Conservation (phyloP, 1,140 invertebrate species). For the Frieseomelitta varia region DNA sequence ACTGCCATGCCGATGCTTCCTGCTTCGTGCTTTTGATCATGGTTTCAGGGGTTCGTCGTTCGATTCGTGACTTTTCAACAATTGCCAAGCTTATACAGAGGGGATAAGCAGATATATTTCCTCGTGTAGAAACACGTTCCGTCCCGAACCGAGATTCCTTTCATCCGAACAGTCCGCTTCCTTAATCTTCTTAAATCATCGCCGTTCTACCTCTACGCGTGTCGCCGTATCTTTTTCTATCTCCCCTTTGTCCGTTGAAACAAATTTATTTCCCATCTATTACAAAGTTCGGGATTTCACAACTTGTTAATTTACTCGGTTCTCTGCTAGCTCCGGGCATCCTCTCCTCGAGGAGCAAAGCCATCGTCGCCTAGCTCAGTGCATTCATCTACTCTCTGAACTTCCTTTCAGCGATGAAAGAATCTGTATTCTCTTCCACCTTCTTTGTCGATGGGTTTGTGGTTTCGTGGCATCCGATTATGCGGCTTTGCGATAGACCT, state of each 20-base stretch:
- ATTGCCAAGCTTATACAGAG: constrained; percentile 5
- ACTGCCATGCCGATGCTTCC: constrained; percentile 9
- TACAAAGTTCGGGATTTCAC: neutral
- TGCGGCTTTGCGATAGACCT: neutral
- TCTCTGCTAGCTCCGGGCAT: neutral
- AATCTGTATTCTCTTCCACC: neutral
- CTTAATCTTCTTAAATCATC: neutral
- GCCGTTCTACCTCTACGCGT: neutral
- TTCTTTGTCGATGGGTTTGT: neutral
- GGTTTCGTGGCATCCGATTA: constrained; percentile 8
- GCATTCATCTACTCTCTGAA: constrained; percentile 14
- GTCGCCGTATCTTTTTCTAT: neutral
- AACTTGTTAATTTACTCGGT: neutral
- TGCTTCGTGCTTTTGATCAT: constrained; percentile 2
- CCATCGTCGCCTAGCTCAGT: neutral
- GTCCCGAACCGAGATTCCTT: no score
- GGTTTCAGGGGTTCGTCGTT: neutral
- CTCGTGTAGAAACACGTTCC: no score
- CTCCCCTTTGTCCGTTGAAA: neutral
- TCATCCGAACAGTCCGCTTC: neutral
- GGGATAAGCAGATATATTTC: constrained; percentile 7
- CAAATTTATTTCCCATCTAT: neutral
- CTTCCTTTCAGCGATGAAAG: constrained; percentile 16
- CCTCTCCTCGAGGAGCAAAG: neutral
- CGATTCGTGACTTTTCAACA: constrained; percentile 34